These are phyloP conservation scores for Forbesichthys papilliferus DNA, from an alignment of 2,113 vertebrate genomes.

Conservation along the genomic window DNA sequence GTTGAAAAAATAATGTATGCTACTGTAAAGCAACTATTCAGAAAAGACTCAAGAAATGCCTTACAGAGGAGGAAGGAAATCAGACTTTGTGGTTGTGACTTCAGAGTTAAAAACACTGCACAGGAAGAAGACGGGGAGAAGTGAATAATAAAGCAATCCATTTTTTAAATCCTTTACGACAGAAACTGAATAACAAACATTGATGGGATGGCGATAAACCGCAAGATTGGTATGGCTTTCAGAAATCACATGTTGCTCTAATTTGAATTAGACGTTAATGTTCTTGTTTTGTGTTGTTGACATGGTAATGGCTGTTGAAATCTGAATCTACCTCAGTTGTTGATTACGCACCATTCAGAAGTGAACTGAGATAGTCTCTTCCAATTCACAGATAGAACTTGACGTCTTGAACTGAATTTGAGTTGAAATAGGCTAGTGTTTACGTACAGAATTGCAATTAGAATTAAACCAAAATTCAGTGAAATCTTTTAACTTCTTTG, in stretches of 20 bases:
- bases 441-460: too few species aligned
- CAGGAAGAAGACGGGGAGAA: conserved; percentile 26
- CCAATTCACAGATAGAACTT: too few species aligned
- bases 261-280: neutral
- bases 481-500: too few species aligned
- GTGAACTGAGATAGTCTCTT: too few species aligned
- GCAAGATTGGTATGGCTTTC: conserved; percentile 38
- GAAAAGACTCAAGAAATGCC: neutral
- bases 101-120: neutral
- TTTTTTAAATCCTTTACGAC: neutral
- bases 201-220: conserved; percentile 38
- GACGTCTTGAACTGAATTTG: too few species aligned
- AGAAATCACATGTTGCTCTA: too few species aligned
- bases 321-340: neutral
- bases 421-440: too few species aligned
- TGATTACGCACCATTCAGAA: too few species aligned
- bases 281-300: neutral
- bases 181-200: neutral
- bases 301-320: neutral
- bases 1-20: neutral
- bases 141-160: conserved; percentile 1
- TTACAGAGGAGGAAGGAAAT: conserved; percentile 51
- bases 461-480: too few species aligned
- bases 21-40: too few species aligned
- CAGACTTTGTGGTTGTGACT: neutral